Base-by-base conservation (phyloP, 2,113 vertebrate species). In the Speoplatyrhinus poulsoni region DNA sequence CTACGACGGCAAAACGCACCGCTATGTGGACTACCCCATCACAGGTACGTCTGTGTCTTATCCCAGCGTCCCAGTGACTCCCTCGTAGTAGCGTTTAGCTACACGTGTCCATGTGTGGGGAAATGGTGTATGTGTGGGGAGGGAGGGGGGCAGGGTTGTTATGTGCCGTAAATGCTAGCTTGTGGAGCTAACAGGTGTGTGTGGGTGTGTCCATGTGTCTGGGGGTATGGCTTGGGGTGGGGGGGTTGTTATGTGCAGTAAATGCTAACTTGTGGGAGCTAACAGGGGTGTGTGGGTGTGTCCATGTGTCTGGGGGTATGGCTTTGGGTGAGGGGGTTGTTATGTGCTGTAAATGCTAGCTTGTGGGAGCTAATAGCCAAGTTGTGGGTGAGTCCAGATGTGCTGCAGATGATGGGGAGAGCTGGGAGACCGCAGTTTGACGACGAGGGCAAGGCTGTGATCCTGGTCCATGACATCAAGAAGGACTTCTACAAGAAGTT, bases 401-500 rank as follows among this genome's bases (percentile, higher is more conserved):
- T 99, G 4, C 93, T 99, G 75, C 98, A 99, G 91, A 99, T 99
- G 98, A 99, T 99, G 98, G 98, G 98, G 0, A 93, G 98, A 76
- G 97, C 97, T 70, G 98, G 96, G 58, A 92, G 97, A 54, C 98
- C 98, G 57, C 98, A 99, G 86, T 99, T 98, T 60, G 97, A 99
- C 83, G 96, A 99, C 86, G 96, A 99, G 88, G 98, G 98, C 77
- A 99, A 99, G 93, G 96, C 98, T 11, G 96, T 99, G 19, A 99
- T 99, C 90, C 93, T 99, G 1, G 98, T 99, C 65, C 97, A 99
- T 67, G 97, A 99, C 86, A 96, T 98, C 80, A 99, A 98, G 85
- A 99, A 99, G 89, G 98, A 99, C 83, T 99, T 99, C 89, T 99
- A 99, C 87, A 99, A 99, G 92, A 99, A 99, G 88, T 99, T 99